Percentiles rank a stretch among this genome's conserved stretches.
These are phyloP conservation scores for Fregetta grallaria DNA, from an alignment of 2,113 vertebrate species.

Conservation along the genomic window DNA sequence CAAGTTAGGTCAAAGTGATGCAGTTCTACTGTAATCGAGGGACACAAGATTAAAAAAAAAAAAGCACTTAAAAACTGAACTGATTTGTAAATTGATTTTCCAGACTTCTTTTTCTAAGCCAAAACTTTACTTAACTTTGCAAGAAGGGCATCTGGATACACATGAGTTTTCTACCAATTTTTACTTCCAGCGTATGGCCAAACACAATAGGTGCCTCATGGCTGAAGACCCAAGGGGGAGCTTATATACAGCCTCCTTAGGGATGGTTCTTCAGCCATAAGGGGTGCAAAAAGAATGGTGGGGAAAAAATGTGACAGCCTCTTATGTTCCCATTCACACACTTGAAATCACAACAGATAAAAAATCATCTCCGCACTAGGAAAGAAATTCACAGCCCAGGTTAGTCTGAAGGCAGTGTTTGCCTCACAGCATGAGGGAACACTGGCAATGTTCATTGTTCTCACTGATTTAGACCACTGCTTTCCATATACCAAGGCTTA, in stretches of 20 bases:
- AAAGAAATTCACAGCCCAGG: not conserved
- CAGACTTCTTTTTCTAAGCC: not conserved
- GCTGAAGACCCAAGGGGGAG: not conserved
- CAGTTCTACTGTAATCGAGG: not conserved
- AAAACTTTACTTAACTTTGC: not conserved
- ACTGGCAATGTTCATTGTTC: fast-evolving
- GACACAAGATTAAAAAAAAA: not conserved
- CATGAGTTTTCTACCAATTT: not conserved
- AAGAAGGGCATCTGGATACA: not conserved
- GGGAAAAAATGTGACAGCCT: not conserved
- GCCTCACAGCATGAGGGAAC: not conserved
- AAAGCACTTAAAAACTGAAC: not conserved
- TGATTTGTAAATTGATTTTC: not conserved
- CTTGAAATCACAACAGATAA: not conserved
- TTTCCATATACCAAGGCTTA: not conserved
- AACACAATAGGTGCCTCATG: not conserved
- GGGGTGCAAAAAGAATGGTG: not conserved
- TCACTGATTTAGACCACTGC: not conserved
- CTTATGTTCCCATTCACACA: not conserved
- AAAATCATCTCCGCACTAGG: not conserved
- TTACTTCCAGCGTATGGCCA: not conserved
- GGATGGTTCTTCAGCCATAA: fast-evolving
- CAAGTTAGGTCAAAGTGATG: not conserved
- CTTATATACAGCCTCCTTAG: not conserved
- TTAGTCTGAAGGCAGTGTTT: not conserved